These are phyloP conservation scores for Itoplectis maculator DNA, from an alignment of 2,888 invertebrate genomes.

Conservation along the genomic window DNA sequence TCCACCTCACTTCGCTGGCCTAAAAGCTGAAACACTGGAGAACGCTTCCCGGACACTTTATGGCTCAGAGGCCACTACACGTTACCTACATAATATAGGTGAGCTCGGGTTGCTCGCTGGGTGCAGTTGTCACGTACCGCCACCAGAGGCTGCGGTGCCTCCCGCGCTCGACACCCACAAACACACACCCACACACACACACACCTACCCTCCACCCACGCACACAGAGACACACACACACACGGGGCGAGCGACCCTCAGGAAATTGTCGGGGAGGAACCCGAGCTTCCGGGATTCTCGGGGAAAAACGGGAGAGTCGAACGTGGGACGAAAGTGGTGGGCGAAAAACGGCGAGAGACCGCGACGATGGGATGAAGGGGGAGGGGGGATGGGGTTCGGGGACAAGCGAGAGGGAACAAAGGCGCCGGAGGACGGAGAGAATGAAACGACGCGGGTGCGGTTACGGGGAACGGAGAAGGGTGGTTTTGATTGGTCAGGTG, in stretches of 20 bases:
- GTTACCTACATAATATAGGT: constrained; percentile 69
- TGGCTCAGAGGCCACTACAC: constrained; percentile 70
- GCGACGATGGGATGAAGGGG: not conserved
- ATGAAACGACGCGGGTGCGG: constrained; percentile 54
- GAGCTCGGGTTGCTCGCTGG: constrained; percentile 39
- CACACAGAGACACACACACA: constrained; percentile 8
- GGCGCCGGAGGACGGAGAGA: constrained; percentile 42
- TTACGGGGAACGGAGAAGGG: constrained; percentile 35
- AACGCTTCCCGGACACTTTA: constrained; percentile 74
- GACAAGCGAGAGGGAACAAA: constrained; percentile 16
- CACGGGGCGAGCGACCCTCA: constrained; percentile 59
- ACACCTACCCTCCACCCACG: constrained; percentile 9
- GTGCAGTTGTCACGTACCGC: constrained; percentile 70
- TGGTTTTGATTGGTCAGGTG: constrained; percentile 62
- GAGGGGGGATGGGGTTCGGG: too few species aligned
- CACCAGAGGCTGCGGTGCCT: constrained; percentile 49
- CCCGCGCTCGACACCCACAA: constrained; percentile 22
- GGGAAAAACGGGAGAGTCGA: constrained; percentile 28
- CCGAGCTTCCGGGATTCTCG: constrained; percentile 69
- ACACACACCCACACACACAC: constrained; percentile 12
- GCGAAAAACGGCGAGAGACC: constrained; percentile 33
- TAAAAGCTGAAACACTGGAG: constrained; percentile 76
- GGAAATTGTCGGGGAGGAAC: constrained; percentile 69
- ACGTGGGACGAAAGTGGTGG: constrained; percentile 48
- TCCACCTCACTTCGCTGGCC: constrained; percentile 64